Conservation (phyloP, 1,140 invertebrate species). For the Drosophila nikananu region DNA sequence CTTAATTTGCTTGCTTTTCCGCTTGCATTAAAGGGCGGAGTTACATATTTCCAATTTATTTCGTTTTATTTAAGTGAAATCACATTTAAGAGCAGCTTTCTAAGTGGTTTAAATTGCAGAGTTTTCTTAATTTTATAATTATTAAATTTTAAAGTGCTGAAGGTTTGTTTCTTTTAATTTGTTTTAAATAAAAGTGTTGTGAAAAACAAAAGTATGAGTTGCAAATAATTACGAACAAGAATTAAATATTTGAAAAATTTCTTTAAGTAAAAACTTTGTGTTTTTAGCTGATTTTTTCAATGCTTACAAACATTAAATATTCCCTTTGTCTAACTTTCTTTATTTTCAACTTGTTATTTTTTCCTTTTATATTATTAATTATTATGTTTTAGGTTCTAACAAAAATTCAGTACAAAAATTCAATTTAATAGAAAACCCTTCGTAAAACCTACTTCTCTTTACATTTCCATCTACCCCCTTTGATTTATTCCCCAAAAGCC, state of each 20-base stretch:
- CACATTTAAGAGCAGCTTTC: background rate
- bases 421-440: background rate
- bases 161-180: background rate
- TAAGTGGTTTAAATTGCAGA: background rate
- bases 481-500: slow-evolving; percentile 8
- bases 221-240: background rate
- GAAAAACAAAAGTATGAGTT: background rate
- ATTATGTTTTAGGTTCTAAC: background rate
- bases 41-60: background rate
- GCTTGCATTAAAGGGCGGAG: background rate
- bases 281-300: too few relatives aligned
- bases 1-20: background rate
- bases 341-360: background rate
- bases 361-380: background rate
- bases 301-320: background rate
- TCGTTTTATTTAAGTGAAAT: background rate
- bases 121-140: background rate
- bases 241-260: background rate
- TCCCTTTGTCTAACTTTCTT: background rate
- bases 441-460: background rate
- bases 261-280: background rate
- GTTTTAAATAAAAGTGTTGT: background rate
- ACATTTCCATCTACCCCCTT: background rate
- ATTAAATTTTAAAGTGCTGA: background rate
- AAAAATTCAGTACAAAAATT: too few relatives aligned